Conservation (phyloP, 1,140 invertebrate genomes). For the Halyomorpha halys region DNA sequence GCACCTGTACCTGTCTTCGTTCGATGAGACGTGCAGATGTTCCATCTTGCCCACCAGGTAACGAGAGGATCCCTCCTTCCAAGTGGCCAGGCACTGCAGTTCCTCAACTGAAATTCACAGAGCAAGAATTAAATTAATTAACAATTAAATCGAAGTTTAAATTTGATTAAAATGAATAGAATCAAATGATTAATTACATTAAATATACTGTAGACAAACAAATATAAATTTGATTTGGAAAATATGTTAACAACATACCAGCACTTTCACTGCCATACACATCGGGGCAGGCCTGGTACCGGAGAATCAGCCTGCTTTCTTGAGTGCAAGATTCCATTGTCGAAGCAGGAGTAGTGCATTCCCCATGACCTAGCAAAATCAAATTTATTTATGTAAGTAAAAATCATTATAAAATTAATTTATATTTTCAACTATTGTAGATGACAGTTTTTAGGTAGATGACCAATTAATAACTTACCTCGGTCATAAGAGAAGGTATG, state of each 20-base stretch:
- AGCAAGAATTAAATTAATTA: too few species aligned
- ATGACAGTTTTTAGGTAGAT: too few species aligned
- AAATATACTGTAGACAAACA: too few species aligned
- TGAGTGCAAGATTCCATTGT: constrained; percentile 53
- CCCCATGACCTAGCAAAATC: constrained; percentile 48
- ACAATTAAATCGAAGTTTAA: too few species aligned
- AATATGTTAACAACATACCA: constrained; percentile 41
- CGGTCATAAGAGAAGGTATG: constrained; percentile 70
- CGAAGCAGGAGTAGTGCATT: constrained; percentile 56
- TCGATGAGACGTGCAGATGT: constrained; percentile 73
- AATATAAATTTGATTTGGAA: background rate
- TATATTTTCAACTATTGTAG: too few species aligned
- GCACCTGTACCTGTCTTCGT: constrained; percentile 84
- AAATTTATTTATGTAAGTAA: background rate
- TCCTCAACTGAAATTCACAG: constrained; percentile 45
- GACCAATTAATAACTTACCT: constrained; percentile 29
- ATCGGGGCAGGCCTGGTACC: constrained; percentile 55
- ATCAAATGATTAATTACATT: too few species aligned
- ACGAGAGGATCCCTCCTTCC: constrained; percentile 52
- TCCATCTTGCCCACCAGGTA: constrained; percentile 53
- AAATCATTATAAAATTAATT: too few species aligned
- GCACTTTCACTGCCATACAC: constrained; percentile 56
- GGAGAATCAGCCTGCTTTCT: constrained; percentile 46
- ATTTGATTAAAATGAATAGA: too few species aligned
- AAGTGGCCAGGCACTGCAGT: constrained; percentile 50